A percentile compares a stretch with the other conserved stretches of the same genome.
These are phyloP conservation scores for Sesamia nonagrioides DNA, from an alignment of 1,140 invertebrate genomes.

Conservation along the genomic window DNA sequence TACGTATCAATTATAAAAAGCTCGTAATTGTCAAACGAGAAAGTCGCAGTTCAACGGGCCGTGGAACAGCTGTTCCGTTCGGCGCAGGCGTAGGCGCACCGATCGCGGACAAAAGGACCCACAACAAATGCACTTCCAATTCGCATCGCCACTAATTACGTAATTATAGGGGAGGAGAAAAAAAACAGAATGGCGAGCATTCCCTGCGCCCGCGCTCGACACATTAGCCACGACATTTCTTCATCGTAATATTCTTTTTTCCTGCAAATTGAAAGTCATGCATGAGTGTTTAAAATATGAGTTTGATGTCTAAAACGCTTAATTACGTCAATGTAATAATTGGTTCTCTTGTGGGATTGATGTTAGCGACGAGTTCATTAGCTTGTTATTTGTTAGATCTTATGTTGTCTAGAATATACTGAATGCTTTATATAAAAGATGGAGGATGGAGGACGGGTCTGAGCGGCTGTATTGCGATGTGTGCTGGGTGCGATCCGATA, in stretches of 20 bases:
- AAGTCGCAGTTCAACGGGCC: constrained; percentile 48
- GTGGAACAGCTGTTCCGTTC: constrained; percentile 72
- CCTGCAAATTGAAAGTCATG: constrained; percentile 74
- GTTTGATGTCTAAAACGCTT: constrained; percentile 51
- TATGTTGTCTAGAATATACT: constrained; percentile 18
- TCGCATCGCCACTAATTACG: constrained; percentile 82
- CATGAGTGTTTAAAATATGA: constrained; percentile 56
- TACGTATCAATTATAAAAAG: constrained; percentile 46
- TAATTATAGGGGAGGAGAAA: constrained; percentile 79
- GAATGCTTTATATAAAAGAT: background rate
- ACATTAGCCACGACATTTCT: constrained; percentile 78
- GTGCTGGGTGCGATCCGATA: too few species aligned
- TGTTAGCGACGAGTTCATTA: constrained; percentile 41
- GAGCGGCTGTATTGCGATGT: too few species aligned
- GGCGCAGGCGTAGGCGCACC: constrained; percentile 64
- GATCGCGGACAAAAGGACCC: constrained; percentile 76
- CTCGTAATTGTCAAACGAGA: constrained; percentile 46
- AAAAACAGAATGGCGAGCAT: constrained; percentile 81
- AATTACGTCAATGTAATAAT: constrained; percentile 55
- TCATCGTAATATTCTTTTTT: constrained; percentile 63
- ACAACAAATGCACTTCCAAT: constrained; percentile 80
- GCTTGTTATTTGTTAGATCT: constrained; percentile 8
- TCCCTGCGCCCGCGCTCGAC: constrained; percentile 72
- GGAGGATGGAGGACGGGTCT: too few species aligned
- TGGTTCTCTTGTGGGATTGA: constrained; percentile 42